Evolutionary conservation across 1,140 invertebrate genomes (phyloP).

Genomic region (Drosophila suzukii): DNA sequence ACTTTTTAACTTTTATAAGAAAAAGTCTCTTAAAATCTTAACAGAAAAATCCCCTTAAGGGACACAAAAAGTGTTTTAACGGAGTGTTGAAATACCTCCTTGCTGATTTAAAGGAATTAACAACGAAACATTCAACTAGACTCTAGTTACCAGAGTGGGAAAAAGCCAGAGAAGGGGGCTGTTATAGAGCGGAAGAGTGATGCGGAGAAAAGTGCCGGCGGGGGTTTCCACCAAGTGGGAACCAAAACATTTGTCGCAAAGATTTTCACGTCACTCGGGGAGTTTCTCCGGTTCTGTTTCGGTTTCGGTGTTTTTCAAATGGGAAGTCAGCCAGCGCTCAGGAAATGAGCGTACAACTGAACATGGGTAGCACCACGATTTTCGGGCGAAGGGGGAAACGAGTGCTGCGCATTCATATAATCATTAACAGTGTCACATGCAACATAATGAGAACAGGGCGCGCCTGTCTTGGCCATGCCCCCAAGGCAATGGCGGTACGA

Average conservation of each 20-base stretch:
- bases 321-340: constrained; percentile 37
- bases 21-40: too few species aligned
- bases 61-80: not conserved
- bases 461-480: constrained; percentile 53
- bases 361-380: constrained; percentile 31
- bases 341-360: constrained; percentile 53
- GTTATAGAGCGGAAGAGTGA: constrained; percentile 1
- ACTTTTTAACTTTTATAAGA: too few species aligned
- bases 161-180: constrained; percentile 5
- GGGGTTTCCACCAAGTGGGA: constrained; percentile 76
- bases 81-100: not conserved
- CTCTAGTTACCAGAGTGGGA: constrained; percentile 14
- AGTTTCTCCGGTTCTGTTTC: constrained; percentile 23
- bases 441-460: constrained; percentile 80
- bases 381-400: constrained; percentile 4
- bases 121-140: constrained; percentile 65
- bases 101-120: constrained; percentile 73
- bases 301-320: constrained; percentile 13
- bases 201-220: constrained; percentile 24
- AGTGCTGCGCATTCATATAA: constrained; percentile 64
- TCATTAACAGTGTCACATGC: constrained; percentile 84
- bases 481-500: constrained; percentile 23
- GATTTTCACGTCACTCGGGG: constrained; percentile 76
- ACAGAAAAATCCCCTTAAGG: not conserved
- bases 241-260: constrained; percentile 82